Evolutionary conservation across 2,888 invertebrate genomes (phyloP).

Genomic region (Aphidoletes aphidimyza): DNA sequence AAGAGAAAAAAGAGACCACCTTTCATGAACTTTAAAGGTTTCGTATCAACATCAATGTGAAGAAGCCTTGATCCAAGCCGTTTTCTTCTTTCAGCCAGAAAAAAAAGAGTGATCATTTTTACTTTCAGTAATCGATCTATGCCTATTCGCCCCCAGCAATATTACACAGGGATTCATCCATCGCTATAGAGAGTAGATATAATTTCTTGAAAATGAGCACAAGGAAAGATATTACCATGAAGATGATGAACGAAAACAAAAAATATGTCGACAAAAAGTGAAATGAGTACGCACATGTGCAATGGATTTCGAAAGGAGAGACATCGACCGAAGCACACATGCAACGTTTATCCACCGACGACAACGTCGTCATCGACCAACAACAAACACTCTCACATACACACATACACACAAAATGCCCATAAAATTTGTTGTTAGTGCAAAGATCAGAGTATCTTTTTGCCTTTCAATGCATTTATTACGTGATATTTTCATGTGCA

Average conservation of each 20-base stretch:
- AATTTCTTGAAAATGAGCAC: constrained; percentile 42
- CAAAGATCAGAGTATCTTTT: constrained; percentile 19
- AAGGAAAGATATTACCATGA: not conserved
- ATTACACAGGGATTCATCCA: not conserved
- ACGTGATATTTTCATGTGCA: constrained; percentile 18
- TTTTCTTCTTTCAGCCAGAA: not conserved
- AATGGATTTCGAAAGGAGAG: not conserved
- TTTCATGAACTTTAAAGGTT: constrained; percentile 45
- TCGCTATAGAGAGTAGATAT: not conserved
- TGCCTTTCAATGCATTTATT: constrained; percentile 29
- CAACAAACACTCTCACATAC: too few relatives aligned
- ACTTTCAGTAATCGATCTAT: not conserved
- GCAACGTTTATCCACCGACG: constrained; percentile 15
- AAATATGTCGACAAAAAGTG: constrained; percentile 26
- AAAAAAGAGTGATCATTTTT: not conserved
- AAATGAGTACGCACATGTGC: constrained; percentile 47
- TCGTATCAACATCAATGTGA: too few relatives aligned
- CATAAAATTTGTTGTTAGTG: constrained; percentile 23
- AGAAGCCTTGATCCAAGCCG: too few relatives aligned
- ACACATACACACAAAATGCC: not conserved
- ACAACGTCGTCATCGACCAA: too few relatives aligned
- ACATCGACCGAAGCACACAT: not conserved
- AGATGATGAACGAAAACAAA: not conserved
- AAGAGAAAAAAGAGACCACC: constrained; percentile 39
- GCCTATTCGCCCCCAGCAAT: constrained; percentile 22